Evolutionary conservation across 1,140 invertebrate genomes (phyloP).

Genomic region (Zaprionus nigranus): DNA sequence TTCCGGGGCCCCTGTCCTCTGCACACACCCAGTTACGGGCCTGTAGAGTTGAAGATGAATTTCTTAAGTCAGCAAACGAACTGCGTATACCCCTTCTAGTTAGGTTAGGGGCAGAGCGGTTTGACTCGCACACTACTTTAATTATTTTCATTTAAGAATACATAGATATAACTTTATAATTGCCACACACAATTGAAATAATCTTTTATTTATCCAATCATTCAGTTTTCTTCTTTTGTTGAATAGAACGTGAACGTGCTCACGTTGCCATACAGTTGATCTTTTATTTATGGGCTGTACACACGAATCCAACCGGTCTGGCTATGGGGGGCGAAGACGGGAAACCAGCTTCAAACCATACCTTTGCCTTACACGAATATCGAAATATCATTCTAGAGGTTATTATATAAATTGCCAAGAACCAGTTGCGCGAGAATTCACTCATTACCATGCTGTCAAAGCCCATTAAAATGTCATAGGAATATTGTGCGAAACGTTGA

Average conservation of each 20-base stretch:
- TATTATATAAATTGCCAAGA: slow-evolving; percentile 7
- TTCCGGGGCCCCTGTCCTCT: too few relatives aligned
- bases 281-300: background rate
- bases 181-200: background rate
- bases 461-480: background rate
- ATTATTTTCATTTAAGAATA: background rate
- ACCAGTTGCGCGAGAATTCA: slow-evolving; percentile 1
- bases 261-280: background rate
- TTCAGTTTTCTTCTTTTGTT: background rate
- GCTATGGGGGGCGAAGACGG: too few relatives aligned
- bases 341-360: background rate
- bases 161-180: background rate
- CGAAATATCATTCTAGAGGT: slow-evolving; percentile 2
- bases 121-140: background rate
- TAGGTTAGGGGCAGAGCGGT: background rate
- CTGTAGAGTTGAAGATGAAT: background rate
- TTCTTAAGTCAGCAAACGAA: background rate
- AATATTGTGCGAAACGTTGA: background rate
- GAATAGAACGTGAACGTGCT: background rate
- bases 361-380: slow-evolving; percentile 9
- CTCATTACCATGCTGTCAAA: slow-evolving; percentile 2
- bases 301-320: slow-evolving; percentile 2
- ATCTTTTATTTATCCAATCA: background rate
- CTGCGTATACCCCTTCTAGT: background rate
- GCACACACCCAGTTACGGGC: too few relatives aligned